Base-by-base conservation (phyloP, 2,888 invertebrate species). In the Lottia scabra region DNA sequence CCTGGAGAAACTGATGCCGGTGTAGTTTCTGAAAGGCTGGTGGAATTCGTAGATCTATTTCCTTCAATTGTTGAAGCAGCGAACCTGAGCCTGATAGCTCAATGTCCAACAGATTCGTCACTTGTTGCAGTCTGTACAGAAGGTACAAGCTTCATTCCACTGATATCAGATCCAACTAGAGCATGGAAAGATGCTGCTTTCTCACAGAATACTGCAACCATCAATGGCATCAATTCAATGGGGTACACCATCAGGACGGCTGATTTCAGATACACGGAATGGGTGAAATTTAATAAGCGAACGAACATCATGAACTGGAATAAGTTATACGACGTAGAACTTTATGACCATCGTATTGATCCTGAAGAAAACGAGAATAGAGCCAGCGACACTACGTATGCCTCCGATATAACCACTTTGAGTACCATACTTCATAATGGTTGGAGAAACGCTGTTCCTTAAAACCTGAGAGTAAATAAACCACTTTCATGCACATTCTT, bases 281-380 rank as follows among this genome's bases (percentile, higher is more conserved):
- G 75, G 75, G 70, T 71, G 15, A 16, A 65, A 23, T 38, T 75
- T 30, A 38, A 64, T 16, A 26, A 6, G 5, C 23, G 62, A 16
- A 62, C n/a, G 91, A 67, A 87, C 95, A 23, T 91, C 92, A 71
- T 95, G 95, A 63, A 93, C 91, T 86, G 93, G 94, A 75, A 96
- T 95, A 96, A 96, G 13, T 8, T 95, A 94, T 90, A 91, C 63
- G 90, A 91, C 79, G 89, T 92, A 80, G 96, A 96, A 90, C 89
- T 96, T 75, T 96, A 96, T 85, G 93, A 95, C 89, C 94, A 95
- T 86, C 84, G 88, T 3, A 85, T 91, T 63, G 95, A 96, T 89
- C 90, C 92, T 0, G 89, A 92, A 8, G 96, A 96, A 91, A 92
- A 92, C 82, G 89, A 92, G 26, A 96, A 96, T 90, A 84, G 94